These are phyloP conservation scores for Physocephala rufipes DNA, from an alignment of 2,888 invertebrate genomes.

Conservation along the genomic window DNA sequence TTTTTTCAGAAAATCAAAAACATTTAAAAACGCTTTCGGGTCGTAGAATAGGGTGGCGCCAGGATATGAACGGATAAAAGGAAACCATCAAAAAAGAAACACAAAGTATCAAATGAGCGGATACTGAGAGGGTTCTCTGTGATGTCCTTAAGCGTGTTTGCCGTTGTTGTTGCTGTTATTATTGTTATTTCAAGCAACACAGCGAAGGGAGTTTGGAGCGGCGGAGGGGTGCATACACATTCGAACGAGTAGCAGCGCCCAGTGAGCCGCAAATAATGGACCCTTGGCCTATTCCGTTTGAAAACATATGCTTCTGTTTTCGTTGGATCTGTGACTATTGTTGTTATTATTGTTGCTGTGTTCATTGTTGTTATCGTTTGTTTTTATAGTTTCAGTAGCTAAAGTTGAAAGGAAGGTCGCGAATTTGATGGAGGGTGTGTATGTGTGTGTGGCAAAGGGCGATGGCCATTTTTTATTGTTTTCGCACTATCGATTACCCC, in stretches of 20 bases:
- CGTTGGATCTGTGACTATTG: no score
- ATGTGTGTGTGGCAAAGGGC: constrained; percentile 29
- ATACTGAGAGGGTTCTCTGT: background rate
- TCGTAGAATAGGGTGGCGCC: background rate
- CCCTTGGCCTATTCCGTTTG: constrained; percentile 19
- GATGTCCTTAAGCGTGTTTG: background rate
- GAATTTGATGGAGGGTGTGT: background rate
- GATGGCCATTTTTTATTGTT: constrained; percentile 31
- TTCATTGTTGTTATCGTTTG: constrained; percentile 3
- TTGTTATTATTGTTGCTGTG: constrained; percentile 1
- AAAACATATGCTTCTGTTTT: background rate
- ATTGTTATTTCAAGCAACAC: background rate
- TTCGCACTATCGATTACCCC: constrained; percentile 47
- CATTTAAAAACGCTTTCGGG: background rate
- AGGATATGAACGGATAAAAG: background rate
- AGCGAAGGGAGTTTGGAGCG: background rate
- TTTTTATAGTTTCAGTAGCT: background rate
- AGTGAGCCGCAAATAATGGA: constrained; percentile 61
- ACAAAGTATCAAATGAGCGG: background rate
- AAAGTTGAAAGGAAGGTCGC: background rate
- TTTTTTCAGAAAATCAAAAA: no score
- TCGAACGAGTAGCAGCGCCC: constrained; percentile 46
- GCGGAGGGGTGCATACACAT: background rate
- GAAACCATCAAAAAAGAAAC: background rate
- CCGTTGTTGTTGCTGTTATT: background rate